Conservation (phyloP, 2,113 vertebrate species). For the Mastomys natalensis region DNA sequence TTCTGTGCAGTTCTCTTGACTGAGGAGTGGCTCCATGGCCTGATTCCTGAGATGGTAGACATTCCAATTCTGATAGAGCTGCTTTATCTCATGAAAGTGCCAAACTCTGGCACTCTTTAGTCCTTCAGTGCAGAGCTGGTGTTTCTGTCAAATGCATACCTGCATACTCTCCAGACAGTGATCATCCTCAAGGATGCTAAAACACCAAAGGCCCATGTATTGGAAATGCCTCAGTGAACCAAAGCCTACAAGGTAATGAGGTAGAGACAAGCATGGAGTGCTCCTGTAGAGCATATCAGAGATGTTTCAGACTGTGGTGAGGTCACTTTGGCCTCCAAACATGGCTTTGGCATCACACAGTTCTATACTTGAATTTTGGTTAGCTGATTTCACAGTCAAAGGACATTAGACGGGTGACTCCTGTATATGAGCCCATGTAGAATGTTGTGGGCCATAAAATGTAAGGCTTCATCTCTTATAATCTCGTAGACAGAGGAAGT, state of each 20-base stretch:
- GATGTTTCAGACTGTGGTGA: neutral
- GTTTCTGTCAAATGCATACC: neutral
- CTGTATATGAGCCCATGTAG: neutral
- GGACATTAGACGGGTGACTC: neutral
- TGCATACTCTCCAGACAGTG: neutral
- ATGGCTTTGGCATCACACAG: neutral
- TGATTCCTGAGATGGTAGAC: neutral
- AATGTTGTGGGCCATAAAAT: neutral
- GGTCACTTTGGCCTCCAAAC: conserved; percentile 11
- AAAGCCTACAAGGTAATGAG: neutral
- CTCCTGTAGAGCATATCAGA: neutral
- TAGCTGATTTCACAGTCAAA: neutral
- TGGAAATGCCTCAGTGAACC: neutral
- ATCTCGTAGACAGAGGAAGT: neutral
- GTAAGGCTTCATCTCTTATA: neutral
- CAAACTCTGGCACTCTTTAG: neutral
- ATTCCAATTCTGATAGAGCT: neutral
- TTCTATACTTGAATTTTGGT: neutral
- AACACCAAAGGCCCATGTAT: neutral
- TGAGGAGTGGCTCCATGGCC: neutral
- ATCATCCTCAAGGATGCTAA: neutral
- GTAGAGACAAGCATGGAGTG: neutral
- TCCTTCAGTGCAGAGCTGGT: neutral
- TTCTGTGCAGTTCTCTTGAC: neutral
- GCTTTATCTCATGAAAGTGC: neutral